These are phyloP conservation scores for Myotis lucifugus DNA, from an alignment of 2,113 vertebrate genomes.

Conservation along the genomic window DNA sequence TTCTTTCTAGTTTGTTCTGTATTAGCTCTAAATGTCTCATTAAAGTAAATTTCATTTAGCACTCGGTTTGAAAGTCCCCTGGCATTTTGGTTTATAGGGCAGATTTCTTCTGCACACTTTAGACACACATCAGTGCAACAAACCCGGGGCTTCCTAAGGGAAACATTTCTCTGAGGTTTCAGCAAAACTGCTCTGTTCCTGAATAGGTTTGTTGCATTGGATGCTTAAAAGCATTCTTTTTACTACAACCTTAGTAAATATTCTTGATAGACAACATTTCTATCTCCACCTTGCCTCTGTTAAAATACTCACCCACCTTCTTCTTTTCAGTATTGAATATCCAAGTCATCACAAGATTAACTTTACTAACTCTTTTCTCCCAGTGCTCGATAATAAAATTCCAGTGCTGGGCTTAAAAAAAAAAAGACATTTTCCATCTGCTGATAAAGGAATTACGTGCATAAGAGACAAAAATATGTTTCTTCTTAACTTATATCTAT, in stretches of 20 bases:
- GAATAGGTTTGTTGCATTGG: neutral
- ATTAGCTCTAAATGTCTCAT: neutral
- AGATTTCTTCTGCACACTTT: neutral
- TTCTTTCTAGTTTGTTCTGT: neutral
- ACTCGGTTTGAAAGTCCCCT: neutral
- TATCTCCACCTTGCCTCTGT: neutral
- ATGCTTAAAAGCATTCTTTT: neutral
- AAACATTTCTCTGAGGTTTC: neutral
- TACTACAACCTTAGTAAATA: neutral
- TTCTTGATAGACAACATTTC: neutral
- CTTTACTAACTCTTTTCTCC: neutral
- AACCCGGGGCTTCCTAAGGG: neutral
- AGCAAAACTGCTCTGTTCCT: neutral
- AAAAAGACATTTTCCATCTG: neutral
- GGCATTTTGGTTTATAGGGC: neutral
- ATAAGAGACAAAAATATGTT: neutral
- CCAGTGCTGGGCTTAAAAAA: neutral
- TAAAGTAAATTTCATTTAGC: neutral
- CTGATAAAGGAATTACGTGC: neutral
- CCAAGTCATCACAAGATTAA: neutral
- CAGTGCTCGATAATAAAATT: neutral
- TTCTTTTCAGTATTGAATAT: neutral
- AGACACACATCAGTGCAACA: neutral
- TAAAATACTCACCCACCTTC: neutral
- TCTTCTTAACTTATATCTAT: neutral